These are phyloP conservation scores for Hippocampus kuda DNA, from an alignment of 2,797 vertebrate species.

Conservation along the genomic window DNA sequence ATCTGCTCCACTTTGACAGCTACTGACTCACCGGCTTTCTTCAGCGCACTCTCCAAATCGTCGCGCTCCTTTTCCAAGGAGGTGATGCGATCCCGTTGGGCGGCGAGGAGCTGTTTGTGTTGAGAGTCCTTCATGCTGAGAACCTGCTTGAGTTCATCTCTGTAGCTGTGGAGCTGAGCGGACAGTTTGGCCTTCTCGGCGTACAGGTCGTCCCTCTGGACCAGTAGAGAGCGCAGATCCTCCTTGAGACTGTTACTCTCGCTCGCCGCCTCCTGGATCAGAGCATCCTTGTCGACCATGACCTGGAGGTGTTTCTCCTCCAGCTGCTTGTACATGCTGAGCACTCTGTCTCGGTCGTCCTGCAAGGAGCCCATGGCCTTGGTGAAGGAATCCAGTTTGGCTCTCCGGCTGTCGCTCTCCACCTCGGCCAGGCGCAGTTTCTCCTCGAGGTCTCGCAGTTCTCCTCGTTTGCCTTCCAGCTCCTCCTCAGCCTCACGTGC, in stretches of 20 bases:
- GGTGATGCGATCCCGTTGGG: conserved; percentile 71
- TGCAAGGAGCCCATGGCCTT: conserved; percentile 96
- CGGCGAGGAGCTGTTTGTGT: conserved; percentile 79
- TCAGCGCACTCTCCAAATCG: conserved; percentile 55
- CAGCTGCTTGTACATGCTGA: conserved; percentile 81
- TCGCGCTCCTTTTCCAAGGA: conserved; percentile 70
- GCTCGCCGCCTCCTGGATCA: conserved; percentile 89
- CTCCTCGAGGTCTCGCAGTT: conserved; percentile 63
- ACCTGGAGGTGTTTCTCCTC: conserved; percentile 83
- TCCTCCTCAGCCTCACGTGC: conserved; percentile 70
- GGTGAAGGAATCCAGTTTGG: conserved; percentile 79
- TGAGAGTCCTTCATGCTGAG: conserved; percentile 93
- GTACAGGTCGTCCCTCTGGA: conserved; percentile 82
- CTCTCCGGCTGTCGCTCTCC: conserved; percentile 70
- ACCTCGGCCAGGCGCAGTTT: conserved; percentile 66
- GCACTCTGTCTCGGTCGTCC: conserved; percentile 81
- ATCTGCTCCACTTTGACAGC: conserved; percentile 35
- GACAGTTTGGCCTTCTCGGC: conserved; percentile 88
- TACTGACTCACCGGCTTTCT: conserved; percentile 50
- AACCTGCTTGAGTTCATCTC: conserved; percentile 86
- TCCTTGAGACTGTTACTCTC: conserved; percentile 91
- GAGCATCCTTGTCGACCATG: conserved; percentile 82
- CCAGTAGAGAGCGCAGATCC: conserved; percentile 77
- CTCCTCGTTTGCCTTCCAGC: conserved; percentile 64
- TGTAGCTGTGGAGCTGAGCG: conserved; percentile 79